Evolutionary conservation across 2,888 invertebrate species (phyloP).

Genomic region (Drosophila prolongata): DNA sequence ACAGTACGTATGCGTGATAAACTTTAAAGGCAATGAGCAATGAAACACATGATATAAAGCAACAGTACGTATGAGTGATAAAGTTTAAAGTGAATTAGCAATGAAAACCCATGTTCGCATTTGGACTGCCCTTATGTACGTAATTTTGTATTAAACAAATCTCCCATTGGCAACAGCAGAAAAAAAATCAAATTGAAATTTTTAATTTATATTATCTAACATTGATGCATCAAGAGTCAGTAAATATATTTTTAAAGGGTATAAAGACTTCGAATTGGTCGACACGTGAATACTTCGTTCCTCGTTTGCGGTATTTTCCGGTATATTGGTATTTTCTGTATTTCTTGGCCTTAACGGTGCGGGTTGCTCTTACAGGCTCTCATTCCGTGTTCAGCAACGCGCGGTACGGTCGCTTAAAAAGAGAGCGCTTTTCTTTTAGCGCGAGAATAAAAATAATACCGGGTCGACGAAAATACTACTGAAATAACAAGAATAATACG

Average conservation of each 20-base stretch:
- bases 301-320: not conserved
- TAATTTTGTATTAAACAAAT: too few relatives aligned
- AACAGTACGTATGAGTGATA: too few relatives aligned
- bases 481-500: conserved; percentile 18
- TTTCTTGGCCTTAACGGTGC: not conserved
- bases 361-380: not conserved
- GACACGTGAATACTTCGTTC: rapidly evolving
- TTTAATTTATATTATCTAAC: too few relatives aligned
- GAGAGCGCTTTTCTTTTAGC: conserved; percentile 2
- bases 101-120: too few relatives aligned
- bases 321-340: not conserved
- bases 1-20: too few relatives aligned
- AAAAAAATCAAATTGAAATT: not conserved
- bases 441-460: conserved; percentile 9
- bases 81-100: too few relatives aligned
- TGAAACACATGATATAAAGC: too few relatives aligned
- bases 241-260: not conserved
- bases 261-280: too few relatives aligned
- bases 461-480: conserved; percentile 17
- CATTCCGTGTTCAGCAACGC: conserved; percentile 5
- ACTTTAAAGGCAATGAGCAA: too few relatives aligned
- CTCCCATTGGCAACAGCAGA: not conserved
- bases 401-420: conserved; percentile 5
- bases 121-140: too few relatives aligned
- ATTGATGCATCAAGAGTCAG: too few relatives aligned